A percentile compares a stretch with the other conserved stretches of the same genome.
Conservation (phyloP, 2,888 invertebrate species). For the Calephelis perditalis region DNA sequence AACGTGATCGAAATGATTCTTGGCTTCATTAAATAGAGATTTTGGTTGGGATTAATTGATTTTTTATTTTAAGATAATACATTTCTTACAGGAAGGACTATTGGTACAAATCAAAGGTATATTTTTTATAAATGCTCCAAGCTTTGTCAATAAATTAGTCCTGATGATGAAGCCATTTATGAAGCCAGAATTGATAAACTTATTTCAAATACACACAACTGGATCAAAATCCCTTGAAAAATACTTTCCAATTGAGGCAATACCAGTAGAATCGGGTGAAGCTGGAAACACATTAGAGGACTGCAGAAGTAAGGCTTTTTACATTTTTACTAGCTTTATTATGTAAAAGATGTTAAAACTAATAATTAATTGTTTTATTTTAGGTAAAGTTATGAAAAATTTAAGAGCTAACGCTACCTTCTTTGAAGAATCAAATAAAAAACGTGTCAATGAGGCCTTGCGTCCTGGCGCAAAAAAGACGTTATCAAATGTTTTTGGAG, state of each 20-base stretch:
- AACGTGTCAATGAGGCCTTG: conserved; percentile 77
- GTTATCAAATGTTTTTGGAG: conserved; percentile 81
- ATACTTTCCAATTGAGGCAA: conserved; percentile 71
- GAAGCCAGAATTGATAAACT: conserved; percentile 80
- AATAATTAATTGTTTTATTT: conserved; percentile 35
- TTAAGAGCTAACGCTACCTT: conserved; percentile 57
- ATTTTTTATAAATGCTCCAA: conserved; percentile 83
- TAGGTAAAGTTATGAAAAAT: conserved; percentile 56
- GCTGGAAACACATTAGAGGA: conserved; percentile 47
- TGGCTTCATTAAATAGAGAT: no score
- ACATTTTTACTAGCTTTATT: background rate
- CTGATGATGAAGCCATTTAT: conserved; percentile 84
- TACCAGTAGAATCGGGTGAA: conserved; percentile 83
- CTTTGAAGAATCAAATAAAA: conserved; percentile 69
- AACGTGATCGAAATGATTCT: no score
- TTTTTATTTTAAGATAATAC: no score
- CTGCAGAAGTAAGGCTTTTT: conserved; percentile 23
- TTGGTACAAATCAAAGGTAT: conserved; percentile 82
- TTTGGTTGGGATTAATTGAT: no score
- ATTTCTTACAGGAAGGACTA: conserved; percentile 79
- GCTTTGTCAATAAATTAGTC: conserved; percentile 84
- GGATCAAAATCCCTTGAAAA: conserved; percentile 63
- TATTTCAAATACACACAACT: conserved; percentile 73
- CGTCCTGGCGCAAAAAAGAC: conserved; percentile 82
- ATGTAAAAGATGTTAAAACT: no score